phyloP scores from a whole-genome alignment of 2,113 vertebrate genomes.

The Varanus salvator region DNA sequence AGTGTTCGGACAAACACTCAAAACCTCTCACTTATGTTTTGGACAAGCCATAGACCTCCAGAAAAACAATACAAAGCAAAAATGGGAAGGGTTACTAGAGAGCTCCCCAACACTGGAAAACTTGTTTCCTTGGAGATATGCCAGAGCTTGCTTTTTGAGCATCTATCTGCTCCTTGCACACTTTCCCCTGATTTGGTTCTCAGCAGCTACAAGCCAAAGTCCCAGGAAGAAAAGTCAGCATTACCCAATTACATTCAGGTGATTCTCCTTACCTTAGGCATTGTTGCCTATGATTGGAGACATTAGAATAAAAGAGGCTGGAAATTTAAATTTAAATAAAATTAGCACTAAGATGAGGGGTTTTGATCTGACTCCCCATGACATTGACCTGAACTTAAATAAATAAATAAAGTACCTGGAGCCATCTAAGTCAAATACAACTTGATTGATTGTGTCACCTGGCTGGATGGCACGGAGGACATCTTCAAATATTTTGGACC shows the following conservation, averaged over 20 bases:
- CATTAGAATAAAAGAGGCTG: background rate
- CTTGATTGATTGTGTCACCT: constrained; percentile 81
- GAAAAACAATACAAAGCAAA: background rate
- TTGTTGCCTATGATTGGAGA: background rate
- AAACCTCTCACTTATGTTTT: too few species aligned
- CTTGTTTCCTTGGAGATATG: background rate
- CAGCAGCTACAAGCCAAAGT: background rate
- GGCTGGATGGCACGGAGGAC: constrained; percentile 84
- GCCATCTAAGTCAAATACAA: constrained; percentile 89
- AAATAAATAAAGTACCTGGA: constrained; percentile 79
- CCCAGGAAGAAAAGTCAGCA: background rate
- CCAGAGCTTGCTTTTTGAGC: background rate
- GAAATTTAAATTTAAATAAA: background rate
- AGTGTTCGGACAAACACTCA: background rate
- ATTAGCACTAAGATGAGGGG: background rate
- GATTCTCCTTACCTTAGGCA: background rate
- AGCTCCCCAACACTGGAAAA: background rate
- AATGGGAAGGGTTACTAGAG: background rate
- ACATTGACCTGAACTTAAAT: background rate
- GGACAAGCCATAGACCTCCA: too few species aligned
- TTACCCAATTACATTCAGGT: background rate
- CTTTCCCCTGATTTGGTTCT: background rate
- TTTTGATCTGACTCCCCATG: background rate
- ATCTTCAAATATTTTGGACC: constrained; percentile 90
- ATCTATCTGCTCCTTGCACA: background rate